Percentiles rank a stretch among this genome's conserved stretches.
Evolutionary conservation across 1,140 invertebrate species (phyloP).

Genomic region (Carcinoscorpius rotundicauda): DNA sequence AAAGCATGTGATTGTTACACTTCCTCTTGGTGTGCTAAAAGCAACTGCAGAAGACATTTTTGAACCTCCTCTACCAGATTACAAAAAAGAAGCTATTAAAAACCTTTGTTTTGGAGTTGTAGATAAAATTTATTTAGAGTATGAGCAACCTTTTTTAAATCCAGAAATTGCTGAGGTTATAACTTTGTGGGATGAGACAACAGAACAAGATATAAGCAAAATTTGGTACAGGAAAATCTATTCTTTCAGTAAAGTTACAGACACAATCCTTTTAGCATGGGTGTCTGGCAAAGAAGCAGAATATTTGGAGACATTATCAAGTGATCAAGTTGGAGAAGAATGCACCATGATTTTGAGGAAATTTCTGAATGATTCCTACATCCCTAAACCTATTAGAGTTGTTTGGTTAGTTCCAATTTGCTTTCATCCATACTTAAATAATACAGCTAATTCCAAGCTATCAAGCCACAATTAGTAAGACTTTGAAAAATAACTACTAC

Average conservation of each 20-base stretch:
- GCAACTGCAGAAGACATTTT: constrained; percentile 58
- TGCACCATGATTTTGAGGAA: constrained; percentile 40
- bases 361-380: constrained; percentile 20
- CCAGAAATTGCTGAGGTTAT: constrained; percentile 68
- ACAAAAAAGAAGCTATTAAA: constrained; percentile 71
- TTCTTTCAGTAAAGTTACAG: constrained; percentile 60
- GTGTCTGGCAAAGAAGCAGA: constrained; percentile 58
- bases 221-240: constrained; percentile 85
- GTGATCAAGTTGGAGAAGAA: constrained; percentile 55
- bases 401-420: constrained; percentile 11
- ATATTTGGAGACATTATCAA: constrained; percentile 57
- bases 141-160: constrained; percentile 69
- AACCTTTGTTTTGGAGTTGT: constrained; percentile 79
- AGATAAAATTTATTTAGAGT: constrained; percentile 87
- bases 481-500: no score
- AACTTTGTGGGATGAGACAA: constrained; percentile 53
- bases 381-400: constrained; percentile 21
- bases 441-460: no score
- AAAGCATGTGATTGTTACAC: constrained; percentile 80
- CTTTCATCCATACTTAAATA: no score
- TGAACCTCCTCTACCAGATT: constrained; percentile 62
- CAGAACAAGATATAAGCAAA: constrained; percentile 27
- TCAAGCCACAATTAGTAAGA: no score
- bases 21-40: constrained; percentile 86
- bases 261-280: constrained; percentile 49